phyloP scores from a whole-genome alignment of 2,888 invertebrate species.

The Chymomyza procnemis region DNA sequence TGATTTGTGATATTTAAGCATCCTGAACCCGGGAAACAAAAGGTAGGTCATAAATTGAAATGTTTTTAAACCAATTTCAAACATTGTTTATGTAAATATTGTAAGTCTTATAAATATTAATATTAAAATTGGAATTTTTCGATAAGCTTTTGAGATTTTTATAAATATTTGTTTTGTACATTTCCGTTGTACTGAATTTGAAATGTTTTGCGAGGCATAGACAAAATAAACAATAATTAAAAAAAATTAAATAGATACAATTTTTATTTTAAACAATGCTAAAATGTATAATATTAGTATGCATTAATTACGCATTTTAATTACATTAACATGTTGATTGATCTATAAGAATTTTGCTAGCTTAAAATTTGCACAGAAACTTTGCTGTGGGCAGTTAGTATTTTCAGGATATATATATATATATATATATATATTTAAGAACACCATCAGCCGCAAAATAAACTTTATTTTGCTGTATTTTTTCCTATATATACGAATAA shows the following conservation, averaged over 20 bases:
- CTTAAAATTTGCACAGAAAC: conserved; percentile 10
- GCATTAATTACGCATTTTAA: conserved; percentile 20
- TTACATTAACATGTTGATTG: conserved; percentile 38
- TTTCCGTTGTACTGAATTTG: conserved; percentile 11
- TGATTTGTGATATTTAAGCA: conserved; percentile 76
- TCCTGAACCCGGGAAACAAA: conserved; percentile 79
- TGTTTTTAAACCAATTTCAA: not conserved
- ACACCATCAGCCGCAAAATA: conserved; percentile 8
- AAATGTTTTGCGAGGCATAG: not conserved
- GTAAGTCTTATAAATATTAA: not conserved
- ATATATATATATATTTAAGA: conserved; percentile 17
- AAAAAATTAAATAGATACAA: conserved; percentile 2
- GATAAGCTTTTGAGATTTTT: not conserved
- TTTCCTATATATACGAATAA: conserved; percentile 12
- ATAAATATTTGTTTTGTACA: conserved; percentile 19
- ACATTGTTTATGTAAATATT: not conserved
- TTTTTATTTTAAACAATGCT: not conserved
- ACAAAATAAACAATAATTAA: not conserved
- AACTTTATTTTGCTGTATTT: conserved; percentile 30
- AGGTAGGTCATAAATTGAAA: conserved; percentile 63
- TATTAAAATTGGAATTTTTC: not conserved
- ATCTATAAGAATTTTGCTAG: conserved; percentile 38
- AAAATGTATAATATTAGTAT: not conserved
- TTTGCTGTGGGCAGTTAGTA: not conserved
- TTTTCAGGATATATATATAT: conserved; percentile 23